Conservation (phyloP, 2,888 invertebrate species). For the Chydorus sphaericus region DNA sequence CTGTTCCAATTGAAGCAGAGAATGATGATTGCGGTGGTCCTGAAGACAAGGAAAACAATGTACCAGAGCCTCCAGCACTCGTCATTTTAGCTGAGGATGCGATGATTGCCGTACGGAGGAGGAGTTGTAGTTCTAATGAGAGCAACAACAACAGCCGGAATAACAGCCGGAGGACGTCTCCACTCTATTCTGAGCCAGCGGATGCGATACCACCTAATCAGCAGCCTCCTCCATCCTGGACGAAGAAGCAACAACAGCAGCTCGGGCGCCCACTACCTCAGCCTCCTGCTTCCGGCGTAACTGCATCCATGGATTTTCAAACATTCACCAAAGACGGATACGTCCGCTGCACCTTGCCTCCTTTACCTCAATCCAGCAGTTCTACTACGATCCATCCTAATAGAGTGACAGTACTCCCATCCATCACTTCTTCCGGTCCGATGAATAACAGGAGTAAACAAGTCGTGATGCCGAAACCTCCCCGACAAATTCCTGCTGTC, state of each 20-base stretch:
- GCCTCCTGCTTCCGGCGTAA: neutral
- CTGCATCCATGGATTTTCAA: neutral
- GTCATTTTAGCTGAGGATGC: no score
- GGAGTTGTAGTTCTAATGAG: slow-evolving; percentile 1
- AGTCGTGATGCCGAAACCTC: neutral
- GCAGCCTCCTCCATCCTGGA: neutral
- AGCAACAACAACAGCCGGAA: neutral
- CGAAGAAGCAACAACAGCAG: neutral
- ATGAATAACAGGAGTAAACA: slow-evolving; percentile 2
- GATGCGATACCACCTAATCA: slow-evolving; percentile 54
- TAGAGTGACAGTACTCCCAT: neutral
- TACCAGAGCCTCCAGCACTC: no score
- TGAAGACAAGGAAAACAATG: neutral
- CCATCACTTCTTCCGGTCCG: neutral
- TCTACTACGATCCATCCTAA: no score
- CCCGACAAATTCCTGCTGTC: neutral
- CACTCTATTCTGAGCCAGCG: slow-evolving; percentile 79
- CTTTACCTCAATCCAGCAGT: neutral
- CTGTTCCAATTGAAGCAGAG: neutral
- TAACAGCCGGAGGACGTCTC: slow-evolving; percentile 27
- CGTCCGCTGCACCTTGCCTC: slow-evolving; percentile 1
- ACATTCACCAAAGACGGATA: neutral
- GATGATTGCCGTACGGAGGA: neutral
- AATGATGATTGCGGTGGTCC: neutral
- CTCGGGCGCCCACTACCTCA: neutral